Evolutionary conservation across 2,797 vertebrate species (phyloP), one percentile per base, ranked within the genome.

Genomic region (Pseudocheirus occidentalis): DNA sequence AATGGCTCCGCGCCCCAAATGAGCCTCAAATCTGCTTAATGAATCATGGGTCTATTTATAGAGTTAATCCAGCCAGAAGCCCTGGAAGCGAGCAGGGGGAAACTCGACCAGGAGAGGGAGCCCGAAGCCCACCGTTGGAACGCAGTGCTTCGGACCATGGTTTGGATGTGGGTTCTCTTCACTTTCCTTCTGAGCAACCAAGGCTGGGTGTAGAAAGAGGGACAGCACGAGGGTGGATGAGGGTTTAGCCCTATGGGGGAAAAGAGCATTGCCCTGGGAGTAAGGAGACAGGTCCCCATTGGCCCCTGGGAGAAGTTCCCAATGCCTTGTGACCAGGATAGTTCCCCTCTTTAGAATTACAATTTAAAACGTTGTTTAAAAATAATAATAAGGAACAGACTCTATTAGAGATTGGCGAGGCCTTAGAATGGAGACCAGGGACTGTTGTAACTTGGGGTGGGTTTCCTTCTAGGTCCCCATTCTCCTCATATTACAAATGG

Each of bases 21-120:
- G 98, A n/a, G 1, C 94, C 97, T 97, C 97, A 97, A 97, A 97
- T 96, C 73, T 46, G 95, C 96, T 96, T 96, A 97, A 90, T 95
- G 97, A 98, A 90, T 96, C 97, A 95, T 97, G 95, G 93, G 57
- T 98, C 98, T 98, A 94, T 96, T 97, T 95, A 93, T 95, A 97
- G 95, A 96, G 95, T 96, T 95, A 94, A 55, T 95, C 66, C 95
- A 54, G 62, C 93, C 59, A 90, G 18, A 96, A 96, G 96, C 12
- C 93, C 93, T 94, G 13, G 92, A 0, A 0, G 73, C 73, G 92
- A 62, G 28, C 14, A 56, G 57, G 62, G 55, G 34, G 1, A 0
- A 1, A 4, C 10, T 89, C 18, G 52, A 93, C 98, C 99, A 98
- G 97, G 93, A 99, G 99, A 97, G 98, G 99, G 98, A 98, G 97